Evolutionary conservation across 2,888 invertebrate species (phyloP).

Genomic region (Phrixothrix hirtus): DNA sequence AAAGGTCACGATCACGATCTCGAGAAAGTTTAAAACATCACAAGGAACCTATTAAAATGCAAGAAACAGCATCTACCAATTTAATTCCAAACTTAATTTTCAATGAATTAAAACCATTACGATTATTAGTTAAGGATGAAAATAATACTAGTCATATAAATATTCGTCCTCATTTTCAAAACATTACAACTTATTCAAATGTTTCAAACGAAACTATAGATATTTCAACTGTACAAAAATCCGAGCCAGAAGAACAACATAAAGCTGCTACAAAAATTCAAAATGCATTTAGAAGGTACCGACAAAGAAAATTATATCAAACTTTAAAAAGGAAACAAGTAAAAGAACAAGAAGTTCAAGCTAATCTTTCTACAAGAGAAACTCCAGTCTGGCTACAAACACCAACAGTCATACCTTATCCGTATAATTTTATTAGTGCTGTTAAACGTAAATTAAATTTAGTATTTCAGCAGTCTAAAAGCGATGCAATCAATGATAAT

Average conservation of each 20-base stretch:
- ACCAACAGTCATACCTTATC: constrained; percentile 57
- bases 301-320: constrained; percentile 34
- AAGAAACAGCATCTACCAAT: too few relatives aligned
- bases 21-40: constrained; percentile 25
- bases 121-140: neutral
- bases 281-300: constrained; percentile 39
- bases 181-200: constrained; percentile 10
- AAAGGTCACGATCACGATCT: constrained; percentile 44
- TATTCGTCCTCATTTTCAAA: constrained; percentile 9
- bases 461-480: constrained; percentile 39
- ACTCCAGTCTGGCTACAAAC: constrained; percentile 52
- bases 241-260: neutral
- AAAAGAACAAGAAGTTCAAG: constrained; percentile 31
- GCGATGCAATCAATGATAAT: constrained; percentile 36
- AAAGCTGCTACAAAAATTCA: constrained; percentile 42
- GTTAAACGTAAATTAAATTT: constrained; percentile 61
- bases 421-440: constrained; percentile 65
- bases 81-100: too few relatives aligned
- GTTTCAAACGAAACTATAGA: neutral
- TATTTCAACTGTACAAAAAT: neutral
- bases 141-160: neutral
- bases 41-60: neutral
- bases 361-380: constrained; percentile 10
- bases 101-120: too few relatives aligned
- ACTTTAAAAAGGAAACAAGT: constrained; percentile 14